phyloP scores from a whole-genome alignment of 2,797 vertebrate genomes.

The Takifugu rubripes region DNA sequence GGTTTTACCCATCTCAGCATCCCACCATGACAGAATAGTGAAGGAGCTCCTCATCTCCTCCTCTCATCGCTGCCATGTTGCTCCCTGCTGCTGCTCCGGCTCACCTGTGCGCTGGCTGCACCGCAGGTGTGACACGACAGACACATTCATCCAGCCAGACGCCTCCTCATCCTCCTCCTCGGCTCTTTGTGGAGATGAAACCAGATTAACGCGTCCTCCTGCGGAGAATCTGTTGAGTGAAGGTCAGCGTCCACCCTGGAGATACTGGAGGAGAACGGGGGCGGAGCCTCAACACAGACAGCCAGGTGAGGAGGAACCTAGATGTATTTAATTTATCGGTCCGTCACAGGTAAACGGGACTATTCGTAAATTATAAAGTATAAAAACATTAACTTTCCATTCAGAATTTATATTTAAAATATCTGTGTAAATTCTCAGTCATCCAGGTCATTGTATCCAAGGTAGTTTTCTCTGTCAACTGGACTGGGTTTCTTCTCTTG shows the following conservation, averaged over 20 bases:
- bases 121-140: no score
- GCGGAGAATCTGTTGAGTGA: constrained; percentile 42
- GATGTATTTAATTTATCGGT: no score
- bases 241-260: constrained; percentile 68
- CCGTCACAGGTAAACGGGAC: no score
- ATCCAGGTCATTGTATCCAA: no score
- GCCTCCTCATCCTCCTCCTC: constrained; percentile 35
- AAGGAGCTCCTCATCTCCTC: constrained; percentile 68
- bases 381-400: no score
- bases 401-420: no score
- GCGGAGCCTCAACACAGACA: constrained; percentile 65
- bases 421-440: no score
- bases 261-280: constrained; percentile 79
- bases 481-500: no score
- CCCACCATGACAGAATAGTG: constrained; percentile 70
- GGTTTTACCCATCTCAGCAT: constrained; percentile 72
- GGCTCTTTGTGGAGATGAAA: constrained; percentile 48
- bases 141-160: no score
- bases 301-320: constrained; percentile 69
- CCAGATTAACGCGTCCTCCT: constrained; percentile 51
- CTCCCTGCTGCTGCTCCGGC: constrained; percentile 20
- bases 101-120: constrained; percentile 17
- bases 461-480: no score
- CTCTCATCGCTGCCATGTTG: constrained; percentile 14
- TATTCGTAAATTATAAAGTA: no score